phyloP scores from a whole-genome alignment of 2,113 vertebrate genomes.

The Colinus virginianus region DNA sequence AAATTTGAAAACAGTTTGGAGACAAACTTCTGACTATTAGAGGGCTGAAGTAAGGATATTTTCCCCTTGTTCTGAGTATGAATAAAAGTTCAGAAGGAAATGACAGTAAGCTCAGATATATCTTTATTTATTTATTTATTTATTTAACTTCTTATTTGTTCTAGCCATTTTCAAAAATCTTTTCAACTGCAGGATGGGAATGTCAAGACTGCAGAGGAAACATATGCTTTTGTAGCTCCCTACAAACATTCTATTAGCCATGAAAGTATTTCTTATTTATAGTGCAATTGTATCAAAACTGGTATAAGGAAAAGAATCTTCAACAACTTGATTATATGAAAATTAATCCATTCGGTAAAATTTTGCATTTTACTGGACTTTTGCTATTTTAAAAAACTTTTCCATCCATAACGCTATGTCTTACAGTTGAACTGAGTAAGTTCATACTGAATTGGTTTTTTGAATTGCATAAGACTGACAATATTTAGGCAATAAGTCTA shows the following conservation, averaged over 20 bases:
- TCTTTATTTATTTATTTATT: not conserved
- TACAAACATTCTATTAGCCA: not conserved
- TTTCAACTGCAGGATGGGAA: not conserved
- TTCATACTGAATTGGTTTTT: not conserved
- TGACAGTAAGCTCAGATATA: not conserved
- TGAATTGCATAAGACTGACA: not conserved
- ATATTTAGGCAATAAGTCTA: not conserved
- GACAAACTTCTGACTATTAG: not conserved
- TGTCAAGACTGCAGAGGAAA: not conserved
- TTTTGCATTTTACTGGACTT: not conserved
- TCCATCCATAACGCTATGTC: not conserved
- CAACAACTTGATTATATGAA: not conserved
- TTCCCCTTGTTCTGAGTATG: not conserved
- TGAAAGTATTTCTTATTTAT: not conserved
- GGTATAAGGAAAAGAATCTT: not conserved
- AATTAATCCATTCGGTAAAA: not conserved
- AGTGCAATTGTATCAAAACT: not conserved
- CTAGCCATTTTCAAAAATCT: not conserved
- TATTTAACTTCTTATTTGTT: not conserved
- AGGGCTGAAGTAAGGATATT: not conserved
- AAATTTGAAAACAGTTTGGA: not conserved
- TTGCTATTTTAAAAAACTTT: fast-evolving
- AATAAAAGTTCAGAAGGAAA: not conserved
- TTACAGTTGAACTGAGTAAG: not conserved
- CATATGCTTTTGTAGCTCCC: not conserved